A percentile compares a stretch with the other conserved stretches of the same genome.
These are phyloP conservation scores for Berghia stephanieae DNA, from an alignment of 1,140 invertebrate genomes.

Conservation along the genomic window DNA sequence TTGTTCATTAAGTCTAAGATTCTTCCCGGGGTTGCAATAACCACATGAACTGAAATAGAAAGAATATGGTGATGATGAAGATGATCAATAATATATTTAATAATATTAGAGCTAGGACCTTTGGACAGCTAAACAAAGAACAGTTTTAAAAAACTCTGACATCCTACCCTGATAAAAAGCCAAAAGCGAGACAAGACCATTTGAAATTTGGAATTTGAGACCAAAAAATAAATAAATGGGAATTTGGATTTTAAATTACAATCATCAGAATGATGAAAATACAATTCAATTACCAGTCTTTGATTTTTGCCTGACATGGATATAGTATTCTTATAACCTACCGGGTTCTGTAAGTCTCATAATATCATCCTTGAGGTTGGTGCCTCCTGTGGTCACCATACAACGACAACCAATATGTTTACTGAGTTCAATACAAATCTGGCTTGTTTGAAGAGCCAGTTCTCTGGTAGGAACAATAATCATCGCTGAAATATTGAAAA, in stretches of 20 bases:
- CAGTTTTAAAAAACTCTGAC: not conserved
- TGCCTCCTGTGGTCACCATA: slow-evolving; percentile 99
- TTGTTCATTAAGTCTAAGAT: slow-evolving; percentile 99
- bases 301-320: not conserved
- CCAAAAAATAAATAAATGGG: no score
- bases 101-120: no score
- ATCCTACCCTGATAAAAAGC: not conserved
- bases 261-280: not conserved
- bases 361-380: slow-evolving; percentile 98
- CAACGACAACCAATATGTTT: slow-evolving; percentile 79
- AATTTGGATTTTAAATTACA: no score
- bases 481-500: slow-evolving; percentile 74
- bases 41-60: slow-evolving; percentile 85
- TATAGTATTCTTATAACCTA: slow-evolving; percentile 45
- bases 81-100: no score
- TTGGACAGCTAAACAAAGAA: not conserved
- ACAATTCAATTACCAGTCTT: not conserved
- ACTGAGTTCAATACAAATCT: slow-evolving; percentile 98
- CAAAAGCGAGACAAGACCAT: no score
- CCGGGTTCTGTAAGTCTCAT: slow-evolving; percentile 98
- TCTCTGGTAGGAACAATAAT: slow-evolving; percentile 99
- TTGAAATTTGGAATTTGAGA: no score
- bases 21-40: slow-evolving; percentile 98
- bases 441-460: slow-evolving; percentile 98
- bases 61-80: no score